Conservation (phyloP, 2,888 invertebrate genomes). For the Cotesia congregata region DNA sequence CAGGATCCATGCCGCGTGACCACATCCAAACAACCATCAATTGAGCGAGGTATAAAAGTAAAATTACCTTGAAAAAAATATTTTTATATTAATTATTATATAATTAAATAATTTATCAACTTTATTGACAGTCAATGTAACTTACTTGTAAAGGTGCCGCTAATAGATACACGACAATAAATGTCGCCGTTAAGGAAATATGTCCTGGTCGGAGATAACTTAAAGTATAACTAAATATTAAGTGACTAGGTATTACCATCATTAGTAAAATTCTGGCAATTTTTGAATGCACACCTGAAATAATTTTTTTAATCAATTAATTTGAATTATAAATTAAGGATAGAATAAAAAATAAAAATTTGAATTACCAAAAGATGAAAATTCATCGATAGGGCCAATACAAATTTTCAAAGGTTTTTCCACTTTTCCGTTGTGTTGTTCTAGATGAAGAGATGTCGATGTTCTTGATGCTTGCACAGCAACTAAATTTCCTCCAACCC, state of each 20-base stretch:
- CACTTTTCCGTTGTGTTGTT: constrained; percentile 70
- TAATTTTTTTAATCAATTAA: background rate
- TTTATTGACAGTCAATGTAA: background rate
- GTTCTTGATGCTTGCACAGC: constrained; percentile 92
- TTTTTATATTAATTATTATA: background rate
- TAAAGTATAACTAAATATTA: constrained; percentile 91
- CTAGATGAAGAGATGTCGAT: constrained; percentile 85
- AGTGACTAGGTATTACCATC: constrained; percentile 92
- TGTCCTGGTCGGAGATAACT: constrained; percentile 87
- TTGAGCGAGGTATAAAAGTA: constrained; percentile 84
- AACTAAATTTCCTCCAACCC: constrained; percentile 92
- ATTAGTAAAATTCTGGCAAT: constrained; percentile 82
- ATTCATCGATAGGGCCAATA: constrained; percentile 73
- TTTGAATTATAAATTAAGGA: background rate
- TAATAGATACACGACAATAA: constrained; percentile 82
- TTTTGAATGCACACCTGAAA: constrained; percentile 76
- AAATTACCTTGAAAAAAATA: constrained; percentile 71
- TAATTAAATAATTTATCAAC: background rate
- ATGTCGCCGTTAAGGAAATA: constrained; percentile 85
- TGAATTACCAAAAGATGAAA: constrained; percentile 72
- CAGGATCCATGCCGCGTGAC: constrained; percentile 86
- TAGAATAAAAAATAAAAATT: background rate
- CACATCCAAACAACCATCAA: constrained; percentile 89
- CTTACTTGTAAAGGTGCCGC: constrained; percentile 79
- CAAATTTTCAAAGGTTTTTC: constrained; percentile 71